Percentiles rank a stretch among this genome's conserved stretches.
Conservation (phyloP, 2,888 invertebrate genomes). For the Cataglyphis altisquamis region DNA sequence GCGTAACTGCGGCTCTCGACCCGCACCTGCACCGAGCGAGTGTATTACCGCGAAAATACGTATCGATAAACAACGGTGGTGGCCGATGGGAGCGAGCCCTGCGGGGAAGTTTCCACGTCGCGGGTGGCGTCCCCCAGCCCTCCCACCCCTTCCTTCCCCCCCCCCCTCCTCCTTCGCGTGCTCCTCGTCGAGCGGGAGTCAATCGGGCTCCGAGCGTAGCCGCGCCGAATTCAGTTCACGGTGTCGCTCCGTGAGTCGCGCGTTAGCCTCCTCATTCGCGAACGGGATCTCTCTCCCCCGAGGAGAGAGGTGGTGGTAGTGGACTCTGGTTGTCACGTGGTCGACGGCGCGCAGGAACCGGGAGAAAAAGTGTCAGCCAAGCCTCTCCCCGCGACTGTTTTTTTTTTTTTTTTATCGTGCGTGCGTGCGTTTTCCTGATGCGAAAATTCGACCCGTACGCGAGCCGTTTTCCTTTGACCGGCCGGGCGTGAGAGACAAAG, state of each 20-base stretch:
- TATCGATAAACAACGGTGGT: constrained; percentile 62
- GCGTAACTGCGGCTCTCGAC: constrained; percentile 5
- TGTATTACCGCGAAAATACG: constrained; percentile 34
- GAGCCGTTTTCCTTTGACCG: constrained; percentile 34
- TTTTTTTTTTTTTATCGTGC: too few relatives aligned
- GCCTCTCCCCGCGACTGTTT: not conserved
- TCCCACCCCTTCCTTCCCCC: constrained; percentile 39
- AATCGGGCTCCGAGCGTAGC: constrained; percentile 74
- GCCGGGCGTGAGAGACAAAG: constrained; percentile 9
- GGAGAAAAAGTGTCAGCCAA: constrained; percentile 41
- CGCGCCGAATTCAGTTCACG: constrained; percentile 80
- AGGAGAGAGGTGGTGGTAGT: constrained; percentile 29
- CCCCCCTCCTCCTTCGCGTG: constrained; percentile 51
- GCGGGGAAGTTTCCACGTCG: constrained; percentile 68
- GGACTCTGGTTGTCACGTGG: constrained; percentile 58
- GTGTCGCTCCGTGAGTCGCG: constrained; percentile 78
- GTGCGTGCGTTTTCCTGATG: constrained; percentile 7
- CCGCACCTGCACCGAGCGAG: constrained; percentile 12
- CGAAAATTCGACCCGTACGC: constrained; percentile 10
- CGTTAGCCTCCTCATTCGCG: constrained; percentile 35
- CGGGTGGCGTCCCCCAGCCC: constrained; percentile 64
- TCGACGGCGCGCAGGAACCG: not conserved
- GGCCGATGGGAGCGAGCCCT: constrained; percentile 46
- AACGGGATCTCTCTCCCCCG: constrained; percentile 54
- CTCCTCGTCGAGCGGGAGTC: constrained; percentile 66